Evolutionary conservation across 2,113 vertebrate species (phyloP).

Genomic region (Callorhinus ursinus): DNA sequence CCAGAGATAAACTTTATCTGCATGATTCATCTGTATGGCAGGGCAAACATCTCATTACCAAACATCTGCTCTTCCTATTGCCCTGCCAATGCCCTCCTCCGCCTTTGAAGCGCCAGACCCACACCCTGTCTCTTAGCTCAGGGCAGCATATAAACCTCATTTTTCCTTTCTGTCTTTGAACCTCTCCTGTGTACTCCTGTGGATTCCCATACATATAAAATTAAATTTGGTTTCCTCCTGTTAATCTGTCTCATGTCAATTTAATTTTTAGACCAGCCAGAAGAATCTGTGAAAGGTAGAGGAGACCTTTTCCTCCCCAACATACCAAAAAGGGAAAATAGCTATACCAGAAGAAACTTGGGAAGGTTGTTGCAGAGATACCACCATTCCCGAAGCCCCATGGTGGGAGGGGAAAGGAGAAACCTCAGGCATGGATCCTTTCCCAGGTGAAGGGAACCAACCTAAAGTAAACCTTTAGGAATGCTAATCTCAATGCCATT

Average conservation of each 20-base stretch:
- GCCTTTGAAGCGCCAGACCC: neutral
- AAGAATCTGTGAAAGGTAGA: neutral
- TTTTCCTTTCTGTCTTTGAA: neutral
- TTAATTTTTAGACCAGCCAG: neutral
- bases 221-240: neutral
- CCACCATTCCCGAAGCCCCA: neutral
- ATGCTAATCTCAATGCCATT: neutral
- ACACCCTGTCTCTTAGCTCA: neutral
- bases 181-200: neutral
- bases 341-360: neutral
- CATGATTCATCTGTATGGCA: neutral
- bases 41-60: neutral
- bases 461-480: neutral
- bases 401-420: rapidly evolving
- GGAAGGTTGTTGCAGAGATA: neutral
- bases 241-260: neutral
- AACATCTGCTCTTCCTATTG: neutral
- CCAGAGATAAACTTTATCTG: neutral
- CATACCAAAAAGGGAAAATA: neutral
- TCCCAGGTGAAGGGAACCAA: neutral
- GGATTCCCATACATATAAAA: neutral
- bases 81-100: no score
- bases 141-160: neutral
- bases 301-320: neutral
- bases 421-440: neutral